These are phyloP conservation scores for Cotesia typhae DNA, from an alignment of 1,140 invertebrate genomes.

Conservation along the genomic window DNA sequence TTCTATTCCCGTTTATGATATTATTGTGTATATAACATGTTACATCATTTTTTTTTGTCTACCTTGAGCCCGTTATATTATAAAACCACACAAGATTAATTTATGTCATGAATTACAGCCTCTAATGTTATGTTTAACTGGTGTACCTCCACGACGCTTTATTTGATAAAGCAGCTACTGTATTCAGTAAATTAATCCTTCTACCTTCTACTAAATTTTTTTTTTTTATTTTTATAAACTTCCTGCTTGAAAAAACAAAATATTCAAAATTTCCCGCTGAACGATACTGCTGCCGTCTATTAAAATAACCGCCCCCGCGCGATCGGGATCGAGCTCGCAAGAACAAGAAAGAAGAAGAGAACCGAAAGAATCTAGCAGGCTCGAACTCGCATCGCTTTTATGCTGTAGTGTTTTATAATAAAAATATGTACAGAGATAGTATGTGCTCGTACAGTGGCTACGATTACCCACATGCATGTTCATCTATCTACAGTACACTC, in stretches of 20 bases:
- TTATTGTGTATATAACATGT: neutral
- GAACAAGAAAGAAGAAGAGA: too few relatives aligned
- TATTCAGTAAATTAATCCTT: neutral
- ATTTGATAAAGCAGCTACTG: conserved; percentile 15
- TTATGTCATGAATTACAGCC: conserved; percentile 14
- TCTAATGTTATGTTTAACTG: neutral
- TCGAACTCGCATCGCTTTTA: neutral
- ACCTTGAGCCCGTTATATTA: conserved; percentile 31
- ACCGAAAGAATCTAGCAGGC: conserved; percentile 10
- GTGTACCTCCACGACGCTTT: too few relatives aligned
- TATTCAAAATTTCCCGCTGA: neutral
- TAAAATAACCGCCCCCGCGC: neutral
- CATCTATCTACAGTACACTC: conserved; percentile 47
- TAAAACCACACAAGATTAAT: conserved; percentile 20
- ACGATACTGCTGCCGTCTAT: conserved; percentile 16
- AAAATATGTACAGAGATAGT: neutral
- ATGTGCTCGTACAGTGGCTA: neutral
- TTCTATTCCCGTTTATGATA: too few relatives aligned
- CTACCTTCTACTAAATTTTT: too few relatives aligned
- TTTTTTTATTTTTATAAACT: too few relatives aligned
- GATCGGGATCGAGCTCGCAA: too few relatives aligned
- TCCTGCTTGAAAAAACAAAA: too few relatives aligned
- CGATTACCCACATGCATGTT: conserved; percentile 35
- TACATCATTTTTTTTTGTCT: conserved; percentile 24
- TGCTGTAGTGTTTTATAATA: neutral